Conservation (phyloP, 2,797 vertebrate species). For the Lepus oiostolus region DNA sequence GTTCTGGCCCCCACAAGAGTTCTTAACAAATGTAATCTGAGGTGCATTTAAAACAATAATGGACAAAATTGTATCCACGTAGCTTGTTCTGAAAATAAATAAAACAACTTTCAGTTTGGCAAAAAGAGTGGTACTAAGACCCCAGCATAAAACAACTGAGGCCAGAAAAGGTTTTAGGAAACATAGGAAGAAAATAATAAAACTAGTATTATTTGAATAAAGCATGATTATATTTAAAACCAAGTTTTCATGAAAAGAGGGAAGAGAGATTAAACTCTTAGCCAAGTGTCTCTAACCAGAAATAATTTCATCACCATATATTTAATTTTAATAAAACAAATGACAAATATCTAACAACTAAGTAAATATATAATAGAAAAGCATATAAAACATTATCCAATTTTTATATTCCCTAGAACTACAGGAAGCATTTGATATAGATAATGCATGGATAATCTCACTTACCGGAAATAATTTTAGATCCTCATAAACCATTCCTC, state of each 20-base stretch:
- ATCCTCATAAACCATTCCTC: background rate
- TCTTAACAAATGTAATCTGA: constrained; percentile 2
- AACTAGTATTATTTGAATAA: background rate
- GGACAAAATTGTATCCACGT: background rate
- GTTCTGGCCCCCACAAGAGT: background rate
- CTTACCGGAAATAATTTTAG: background rate
- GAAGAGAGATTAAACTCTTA: background rate
- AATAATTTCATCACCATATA: constrained; percentile 1
- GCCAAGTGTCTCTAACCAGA: background rate
- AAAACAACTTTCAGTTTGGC: background rate
- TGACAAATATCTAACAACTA: background rate
- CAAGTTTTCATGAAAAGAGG: background rate
- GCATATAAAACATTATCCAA: background rate
- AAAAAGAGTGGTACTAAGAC: background rate
- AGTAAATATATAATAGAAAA: constrained; percentile 8
- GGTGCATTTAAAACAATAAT: background rate
- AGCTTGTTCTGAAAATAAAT: background rate
- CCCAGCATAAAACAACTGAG: background rate
- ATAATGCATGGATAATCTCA: background rate
- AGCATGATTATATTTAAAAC: background rate
- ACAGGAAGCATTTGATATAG: background rate
- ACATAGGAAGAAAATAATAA: background rate
- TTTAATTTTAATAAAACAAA: constrained; percentile 31
- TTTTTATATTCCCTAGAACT: background rate
- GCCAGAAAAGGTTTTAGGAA: background rate